A percentile compares a stretch with the other conserved stretches of the same genome.
These are phyloP conservation scores for Indicator maculatus DNA, from an alignment of 2,113 vertebrate species.

Conservation along the genomic window DNA sequence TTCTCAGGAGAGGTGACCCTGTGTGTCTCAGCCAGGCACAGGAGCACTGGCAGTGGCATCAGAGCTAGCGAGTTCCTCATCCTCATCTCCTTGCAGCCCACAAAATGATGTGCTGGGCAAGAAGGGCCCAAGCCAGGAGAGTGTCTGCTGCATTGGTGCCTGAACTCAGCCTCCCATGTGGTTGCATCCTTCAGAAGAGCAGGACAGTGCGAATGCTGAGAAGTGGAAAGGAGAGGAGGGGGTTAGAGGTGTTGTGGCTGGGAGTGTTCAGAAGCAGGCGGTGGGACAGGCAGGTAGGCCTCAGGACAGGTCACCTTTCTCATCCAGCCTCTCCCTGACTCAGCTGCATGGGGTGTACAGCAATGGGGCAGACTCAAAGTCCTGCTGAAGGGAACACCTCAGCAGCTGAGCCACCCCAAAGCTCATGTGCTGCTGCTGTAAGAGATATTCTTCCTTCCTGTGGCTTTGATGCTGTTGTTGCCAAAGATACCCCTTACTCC, in stretches of 20 bases:
- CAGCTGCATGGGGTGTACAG: background rate
- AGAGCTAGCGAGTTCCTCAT: accelerated
- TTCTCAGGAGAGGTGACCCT: accelerated
- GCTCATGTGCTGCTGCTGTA: too few relatives aligned
- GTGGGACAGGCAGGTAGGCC: background rate
- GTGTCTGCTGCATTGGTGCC: background rate
- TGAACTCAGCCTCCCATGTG: background rate
- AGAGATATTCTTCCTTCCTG: background rate
- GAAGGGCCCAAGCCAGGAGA: background rate
- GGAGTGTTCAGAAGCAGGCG: background rate
- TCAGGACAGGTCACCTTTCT: background rate
- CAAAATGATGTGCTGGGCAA: background rate
- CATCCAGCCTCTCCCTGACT: background rate
- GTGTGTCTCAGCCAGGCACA: accelerated
- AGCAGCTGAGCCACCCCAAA: background rate
- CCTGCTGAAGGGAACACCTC: background rate
- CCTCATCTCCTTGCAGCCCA: accelerated
- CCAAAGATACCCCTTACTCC: background rate
- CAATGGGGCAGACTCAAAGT: background rate
- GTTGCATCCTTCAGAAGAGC: slow-evolving; percentile 11
- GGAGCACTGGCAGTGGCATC: accelerated
- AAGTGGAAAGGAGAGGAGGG: background rate
- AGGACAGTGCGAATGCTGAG: slow-evolving; percentile 51
- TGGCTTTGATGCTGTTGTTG: background rate
- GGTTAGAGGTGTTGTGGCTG: background rate